phyloP scores from a whole-genome alignment of 2,113 vertebrate species.

The Thalassoma bifasciatum region DNA sequence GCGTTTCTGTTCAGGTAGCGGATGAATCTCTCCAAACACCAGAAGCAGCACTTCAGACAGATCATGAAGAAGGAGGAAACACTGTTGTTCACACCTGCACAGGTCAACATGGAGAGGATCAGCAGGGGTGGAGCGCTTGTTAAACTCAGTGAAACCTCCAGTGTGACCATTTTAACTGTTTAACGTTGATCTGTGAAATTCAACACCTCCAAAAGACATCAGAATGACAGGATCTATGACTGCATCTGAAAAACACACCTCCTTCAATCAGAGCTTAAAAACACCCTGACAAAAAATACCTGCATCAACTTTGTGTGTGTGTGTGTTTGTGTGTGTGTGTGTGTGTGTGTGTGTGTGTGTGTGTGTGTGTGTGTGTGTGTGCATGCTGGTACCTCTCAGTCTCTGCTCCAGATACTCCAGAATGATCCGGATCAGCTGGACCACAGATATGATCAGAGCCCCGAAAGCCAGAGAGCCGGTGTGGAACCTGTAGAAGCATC shows the following conservation, averaged over 20 bases:
- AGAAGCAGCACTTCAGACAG: constrained; percentile 94
- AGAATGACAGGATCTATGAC: too few relatives aligned
- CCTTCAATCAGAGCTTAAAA: too few relatives aligned
- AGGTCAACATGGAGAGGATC: neutral
- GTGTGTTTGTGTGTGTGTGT: neutral
- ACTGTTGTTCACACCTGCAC: constrained; percentile 83
- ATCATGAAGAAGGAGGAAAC: constrained; percentile 87
- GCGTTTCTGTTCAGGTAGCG: constrained; percentile 94
- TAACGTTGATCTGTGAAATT: too few relatives aligned
- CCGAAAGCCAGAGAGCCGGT: constrained; percentile 94
- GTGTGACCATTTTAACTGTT: too few relatives aligned
- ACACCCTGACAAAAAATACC: too few relatives aligned
- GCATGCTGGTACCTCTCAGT: constrained; percentile 90
- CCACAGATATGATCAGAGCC: constrained; percentile 88
- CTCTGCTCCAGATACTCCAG: constrained; percentile 91
- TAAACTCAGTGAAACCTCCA: too few relatives aligned
- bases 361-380: too few relatives aligned
- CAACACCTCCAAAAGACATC: too few relatives aligned
- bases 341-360: too few relatives aligned
- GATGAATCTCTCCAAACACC: constrained; percentile 92
- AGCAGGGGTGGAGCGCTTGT: too few relatives aligned
- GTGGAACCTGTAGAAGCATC: constrained; percentile 85
- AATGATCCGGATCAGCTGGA: constrained; percentile 87
- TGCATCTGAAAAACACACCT: too few relatives aligned
- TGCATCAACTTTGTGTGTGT: too few relatives aligned